Evolutionary conservation across 2,797 vertebrate genomes (phyloP).

Genomic region (Sebastiscus tertius): DNA sequence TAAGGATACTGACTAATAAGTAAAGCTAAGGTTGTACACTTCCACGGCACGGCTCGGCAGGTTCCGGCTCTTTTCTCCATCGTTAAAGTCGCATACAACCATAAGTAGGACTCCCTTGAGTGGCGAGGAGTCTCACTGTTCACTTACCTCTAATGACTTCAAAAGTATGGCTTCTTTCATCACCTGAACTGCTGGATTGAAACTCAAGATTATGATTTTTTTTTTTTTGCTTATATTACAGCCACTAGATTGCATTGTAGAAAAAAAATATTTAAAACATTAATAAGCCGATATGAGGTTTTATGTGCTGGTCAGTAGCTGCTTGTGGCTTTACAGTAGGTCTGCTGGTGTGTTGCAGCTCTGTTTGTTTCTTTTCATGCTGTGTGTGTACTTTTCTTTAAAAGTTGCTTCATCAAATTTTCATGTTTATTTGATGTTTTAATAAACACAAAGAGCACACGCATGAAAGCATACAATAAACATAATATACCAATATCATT

Average conservation of each 20-base stretch:
- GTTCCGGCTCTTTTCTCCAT: conserved; percentile 43
- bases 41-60: not conserved
- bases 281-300: not conserved
- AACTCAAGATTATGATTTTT: not conserved
- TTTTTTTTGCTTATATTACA: not conserved
- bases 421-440: conserved; percentile 26
- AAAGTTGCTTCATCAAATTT: conserved; percentile 12
- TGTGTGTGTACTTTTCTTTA: not conserved
- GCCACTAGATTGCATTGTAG: not conserved
- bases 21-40: conserved; percentile 35
- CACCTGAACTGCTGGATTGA: not conserved
- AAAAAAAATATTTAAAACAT: not conserved
- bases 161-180: conserved; percentile 6
- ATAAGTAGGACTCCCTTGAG: conserved; percentile 21
- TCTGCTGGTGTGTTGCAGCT: not conserved
- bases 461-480: conserved; percentile 13
- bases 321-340: not conserved
- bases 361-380: not conserved
- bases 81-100: conserved; percentile 59
- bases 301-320: not conserved
- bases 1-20: conserved; percentile 32
- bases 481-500: not conserved
- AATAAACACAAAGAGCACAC: not conserved
- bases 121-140: conserved; percentile 1
- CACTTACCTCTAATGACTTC: conserved; percentile 43